Conservation (phyloP, 2,113 vertebrate species). For the Caranx ignobilis region DNA sequence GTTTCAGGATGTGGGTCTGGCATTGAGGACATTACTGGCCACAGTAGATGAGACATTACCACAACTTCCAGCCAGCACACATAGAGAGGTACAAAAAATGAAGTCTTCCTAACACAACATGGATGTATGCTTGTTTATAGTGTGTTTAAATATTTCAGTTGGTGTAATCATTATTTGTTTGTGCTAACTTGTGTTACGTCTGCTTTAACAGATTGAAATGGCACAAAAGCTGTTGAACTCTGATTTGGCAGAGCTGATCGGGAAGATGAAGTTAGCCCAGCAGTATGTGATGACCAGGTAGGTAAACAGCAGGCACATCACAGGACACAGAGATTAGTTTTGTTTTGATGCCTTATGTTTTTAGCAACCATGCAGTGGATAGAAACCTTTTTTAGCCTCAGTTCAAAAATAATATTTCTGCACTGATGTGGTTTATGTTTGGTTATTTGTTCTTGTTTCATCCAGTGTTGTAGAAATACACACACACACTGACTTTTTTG, state of each 20-base stretch:
- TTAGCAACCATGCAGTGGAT: neutral
- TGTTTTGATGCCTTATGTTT: neutral
- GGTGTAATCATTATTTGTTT: no score
- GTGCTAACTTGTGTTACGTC: conserved; percentile 1
- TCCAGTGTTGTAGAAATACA: no score
- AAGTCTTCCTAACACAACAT: neutral
- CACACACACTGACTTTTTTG: neutral
- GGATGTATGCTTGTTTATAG: neutral
- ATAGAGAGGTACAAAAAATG: conserved; percentile 91
- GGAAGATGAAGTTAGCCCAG: conserved; percentile 98
- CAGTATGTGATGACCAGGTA: conserved; percentile 90
- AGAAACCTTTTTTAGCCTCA: neutral
- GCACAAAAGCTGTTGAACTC: conserved; percentile 98
- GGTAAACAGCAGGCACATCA: neutral
- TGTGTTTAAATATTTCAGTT: neutral
- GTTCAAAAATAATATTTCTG: no score
- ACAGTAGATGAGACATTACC: conserved; percentile 98
- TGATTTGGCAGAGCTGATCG: conserved; percentile 95
- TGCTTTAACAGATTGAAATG: conserved; percentile 92
- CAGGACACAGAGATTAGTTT: neutral
- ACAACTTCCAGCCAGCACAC: conserved; percentile 92
- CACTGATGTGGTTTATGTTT: no score
- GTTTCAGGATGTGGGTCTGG: conserved; percentile 94
- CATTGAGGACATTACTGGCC: conserved; percentile 93
- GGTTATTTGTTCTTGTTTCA: no score